These are phyloP conservation scores for Oreochromis spilurus DNA, from an alignment of 2,113 vertebrate genomes.

Conservation along the genomic window DNA sequence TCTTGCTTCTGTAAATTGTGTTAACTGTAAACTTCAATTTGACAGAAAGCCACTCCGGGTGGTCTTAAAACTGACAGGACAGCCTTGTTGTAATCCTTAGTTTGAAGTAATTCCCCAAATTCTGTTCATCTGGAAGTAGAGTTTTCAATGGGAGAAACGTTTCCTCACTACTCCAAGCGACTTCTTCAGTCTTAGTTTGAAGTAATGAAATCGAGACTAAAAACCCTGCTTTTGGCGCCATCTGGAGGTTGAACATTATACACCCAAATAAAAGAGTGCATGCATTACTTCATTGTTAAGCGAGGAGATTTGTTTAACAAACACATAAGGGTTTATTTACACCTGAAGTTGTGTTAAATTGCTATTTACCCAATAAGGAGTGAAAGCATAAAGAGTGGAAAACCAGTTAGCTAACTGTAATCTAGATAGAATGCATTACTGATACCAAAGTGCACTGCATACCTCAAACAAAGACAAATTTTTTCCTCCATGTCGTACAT, in stretches of 20 bases:
- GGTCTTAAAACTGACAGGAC: not conserved
- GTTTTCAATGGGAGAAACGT: not conserved
- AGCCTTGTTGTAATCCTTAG: not conserved
- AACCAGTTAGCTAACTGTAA: not conserved
- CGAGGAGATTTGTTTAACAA: not conserved
- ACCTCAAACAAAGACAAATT: not conserved
- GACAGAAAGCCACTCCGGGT: not conserved
- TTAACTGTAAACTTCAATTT: not conserved
- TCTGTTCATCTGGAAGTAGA: rapidly evolving
- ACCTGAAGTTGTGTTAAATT: not conserved
- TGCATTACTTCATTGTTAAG: not conserved
- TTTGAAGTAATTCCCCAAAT: not conserved
- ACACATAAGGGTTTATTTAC: not conserved
- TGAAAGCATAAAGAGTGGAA: not conserved
- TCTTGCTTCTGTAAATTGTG: not conserved
- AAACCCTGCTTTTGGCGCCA: conserved; percentile 28
- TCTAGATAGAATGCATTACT: not conserved
- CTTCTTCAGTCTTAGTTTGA: not conserved
- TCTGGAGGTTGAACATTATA: conserved; percentile 2
- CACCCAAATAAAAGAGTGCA: not conserved
- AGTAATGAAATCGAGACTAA: not conserved
- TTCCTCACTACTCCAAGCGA: not conserved
- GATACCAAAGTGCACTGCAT: rapidly evolving
- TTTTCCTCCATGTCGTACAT: not conserved
- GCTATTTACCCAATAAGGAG: not conserved